A percentile compares a stretch with the other conserved stretches of the same genome.
phyloP scores from a whole-genome alignment of 2,888 invertebrate species.

The Eledona agricola region DNA sequence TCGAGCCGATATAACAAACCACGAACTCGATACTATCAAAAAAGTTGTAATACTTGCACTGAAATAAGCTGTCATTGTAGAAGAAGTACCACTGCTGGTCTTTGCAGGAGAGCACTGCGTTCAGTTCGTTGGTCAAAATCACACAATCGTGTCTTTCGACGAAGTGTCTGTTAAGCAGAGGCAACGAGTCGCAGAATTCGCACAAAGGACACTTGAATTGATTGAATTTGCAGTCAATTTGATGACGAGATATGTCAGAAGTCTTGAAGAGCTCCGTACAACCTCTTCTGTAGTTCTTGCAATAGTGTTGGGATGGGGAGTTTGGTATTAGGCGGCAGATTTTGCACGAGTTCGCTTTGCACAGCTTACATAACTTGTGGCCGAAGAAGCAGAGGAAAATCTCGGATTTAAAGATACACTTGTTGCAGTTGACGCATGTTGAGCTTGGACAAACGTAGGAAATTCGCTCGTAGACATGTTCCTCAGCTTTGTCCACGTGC shows the following conservation, averaged over 20 bases:
- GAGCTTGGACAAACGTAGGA: background rate
- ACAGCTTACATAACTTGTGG: constrained; percentile 46
- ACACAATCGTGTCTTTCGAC: constrained; percentile 43
- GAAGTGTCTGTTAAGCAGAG: constrained; percentile 45
- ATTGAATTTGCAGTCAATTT: constrained; percentile 50
- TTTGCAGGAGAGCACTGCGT: constrained; percentile 39
- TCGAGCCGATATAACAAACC: constrained; percentile 49
- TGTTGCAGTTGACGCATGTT: constrained; percentile 8
- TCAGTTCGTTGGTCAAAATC: constrained; percentile 40
- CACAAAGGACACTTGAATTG: constrained; percentile 49
- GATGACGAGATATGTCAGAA: constrained; percentile 44
- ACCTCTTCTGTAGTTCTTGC: constrained; percentile 49
- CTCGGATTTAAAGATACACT: constrained; percentile 27
- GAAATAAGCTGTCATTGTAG: constrained; percentile 49
- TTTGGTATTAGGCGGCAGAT: constrained; percentile 46
- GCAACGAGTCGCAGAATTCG: constrained; percentile 35
- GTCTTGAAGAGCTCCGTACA: constrained; percentile 45
- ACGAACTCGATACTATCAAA: constrained; percentile 49
- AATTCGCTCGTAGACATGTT: constrained; percentile 40
- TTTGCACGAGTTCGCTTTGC: constrained; percentile 47
- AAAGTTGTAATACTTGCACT: constrained; percentile 50
- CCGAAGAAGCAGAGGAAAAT: constrained; percentile 47
- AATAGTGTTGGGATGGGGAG: constrained; percentile 43
- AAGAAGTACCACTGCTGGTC: constrained; percentile 48
- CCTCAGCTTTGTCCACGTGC: constrained; percentile 21